A percentile compares a stretch with the other conserved stretches of the same genome.
Evolutionary conservation across 1,140 invertebrate genomes (phyloP).

Genomic region (Catajapyx aquilonaris): DNA sequence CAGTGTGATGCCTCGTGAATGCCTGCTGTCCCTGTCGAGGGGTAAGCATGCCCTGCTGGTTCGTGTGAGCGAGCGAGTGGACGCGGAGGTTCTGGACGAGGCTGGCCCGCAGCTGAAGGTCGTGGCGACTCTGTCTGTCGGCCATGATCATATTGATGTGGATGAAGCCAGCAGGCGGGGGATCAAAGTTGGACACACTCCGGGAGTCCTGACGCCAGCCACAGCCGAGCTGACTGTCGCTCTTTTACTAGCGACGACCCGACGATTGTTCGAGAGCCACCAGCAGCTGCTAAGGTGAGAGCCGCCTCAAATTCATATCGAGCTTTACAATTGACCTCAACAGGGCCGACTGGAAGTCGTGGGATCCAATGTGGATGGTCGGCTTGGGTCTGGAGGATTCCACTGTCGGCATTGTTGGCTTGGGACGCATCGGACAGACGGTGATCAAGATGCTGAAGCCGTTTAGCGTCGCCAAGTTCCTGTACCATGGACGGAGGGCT

Average conservation of each 20-base stretch:
- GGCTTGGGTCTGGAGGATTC: constrained; percentile 54
- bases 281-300: constrained; percentile 37
- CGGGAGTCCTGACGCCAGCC: constrained; percentile 76
- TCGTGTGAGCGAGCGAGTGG: no score
- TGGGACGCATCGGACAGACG: constrained; percentile 62
- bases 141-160: constrained; percentile 59
- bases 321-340: no score
- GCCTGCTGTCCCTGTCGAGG: no score
- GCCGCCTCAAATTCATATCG: no score
- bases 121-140: constrained; percentile 77
- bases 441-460: constrained; percentile 41
- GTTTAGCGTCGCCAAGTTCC: constrained; percentile 45
- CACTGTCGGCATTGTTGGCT: constrained; percentile 68
- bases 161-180: constrained; percentile 38
- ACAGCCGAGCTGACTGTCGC: constrained; percentile 69
- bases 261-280: constrained; percentile 61
- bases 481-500: constrained; percentile 45
- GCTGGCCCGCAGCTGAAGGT: constrained; percentile 60
- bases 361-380: constrained; percentile 78
- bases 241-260: constrained; percentile 51
- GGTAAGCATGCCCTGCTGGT: no score
- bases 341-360: constrained; percentile 59
- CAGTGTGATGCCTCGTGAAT: no score
- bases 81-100: no score
- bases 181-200: constrained; percentile 69